Conservation (phyloP, 2,888 invertebrate species). For the Eupithecia vulgata region DNA sequence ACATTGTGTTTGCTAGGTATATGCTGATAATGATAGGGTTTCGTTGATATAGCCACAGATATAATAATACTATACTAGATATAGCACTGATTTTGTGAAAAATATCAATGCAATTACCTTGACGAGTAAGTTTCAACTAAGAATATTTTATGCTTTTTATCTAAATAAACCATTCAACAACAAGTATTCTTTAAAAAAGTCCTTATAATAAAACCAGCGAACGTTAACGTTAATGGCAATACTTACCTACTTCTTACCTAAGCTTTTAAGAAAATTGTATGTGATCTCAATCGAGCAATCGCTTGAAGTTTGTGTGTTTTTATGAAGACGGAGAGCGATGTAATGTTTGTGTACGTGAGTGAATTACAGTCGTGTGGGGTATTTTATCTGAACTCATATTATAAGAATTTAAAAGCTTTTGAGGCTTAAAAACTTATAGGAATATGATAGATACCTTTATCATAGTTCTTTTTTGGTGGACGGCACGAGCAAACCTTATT, state of each 20-base stretch:
- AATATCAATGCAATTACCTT: background rate
- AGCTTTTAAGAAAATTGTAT: slow-evolving; percentile 41
- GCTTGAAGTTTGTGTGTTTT: slow-evolving; percentile 29
- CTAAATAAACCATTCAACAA: background rate
- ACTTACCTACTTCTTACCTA: background rate
- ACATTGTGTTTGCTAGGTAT: too few species aligned
- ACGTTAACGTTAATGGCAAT: slow-evolving; percentile 14
- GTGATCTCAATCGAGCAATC: slow-evolving; percentile 19
- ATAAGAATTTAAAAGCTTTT: background rate
- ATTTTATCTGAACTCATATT: background rate
- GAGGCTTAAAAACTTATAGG: background rate
- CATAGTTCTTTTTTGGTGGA: background rate
- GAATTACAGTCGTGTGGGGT: background rate
- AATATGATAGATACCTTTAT: background rate
- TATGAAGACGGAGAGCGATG: slow-evolving; percentile 2
- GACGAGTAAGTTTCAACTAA: too few species aligned
- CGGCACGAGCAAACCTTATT: background rate
- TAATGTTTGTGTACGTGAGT: slow-evolving; percentile 7
- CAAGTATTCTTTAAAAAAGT: background rate
- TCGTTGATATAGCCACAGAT: too few species aligned
- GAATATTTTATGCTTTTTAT: background rate
- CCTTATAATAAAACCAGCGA: slow-evolving; percentile 15
- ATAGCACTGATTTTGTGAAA: too few species aligned
- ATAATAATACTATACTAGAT: too few species aligned
- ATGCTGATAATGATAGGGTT: too few species aligned